phyloP scores from a whole-genome alignment of 2,797 vertebrate species.

The Miichthys miiuy region DNA sequence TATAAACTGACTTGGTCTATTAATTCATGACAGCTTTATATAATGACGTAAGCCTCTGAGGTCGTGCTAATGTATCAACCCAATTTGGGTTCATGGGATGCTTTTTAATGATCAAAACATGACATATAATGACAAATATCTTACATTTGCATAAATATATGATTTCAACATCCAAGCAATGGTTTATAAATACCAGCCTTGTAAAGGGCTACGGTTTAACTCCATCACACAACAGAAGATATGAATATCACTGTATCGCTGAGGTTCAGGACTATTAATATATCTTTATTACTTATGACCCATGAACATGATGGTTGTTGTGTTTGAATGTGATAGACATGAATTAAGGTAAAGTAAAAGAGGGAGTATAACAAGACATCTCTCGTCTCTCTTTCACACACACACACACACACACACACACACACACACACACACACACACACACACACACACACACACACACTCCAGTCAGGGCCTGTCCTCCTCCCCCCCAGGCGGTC shows the following conservation, averaged over 20 bases:
- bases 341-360: not conserved
- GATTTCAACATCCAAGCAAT: not conserved
- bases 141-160: not conserved
- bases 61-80: not conserved
- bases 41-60: not conserved
- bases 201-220: not conserved
- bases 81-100: not conserved
- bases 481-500: conserved; percentile 36
- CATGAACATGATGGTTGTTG: not conserved
- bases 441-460: conserved; percentile 4
- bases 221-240: not conserved
- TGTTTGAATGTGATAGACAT: not conserved
- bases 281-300: too few species aligned
- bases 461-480: conserved; percentile 76
- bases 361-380: not conserved
- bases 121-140: not conserved
- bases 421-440: too few species aligned
- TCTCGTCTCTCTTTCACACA: too few species aligned
- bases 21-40: too few species aligned
- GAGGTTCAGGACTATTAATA: not conserved
- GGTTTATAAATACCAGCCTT: not conserved
- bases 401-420: too few species aligned
- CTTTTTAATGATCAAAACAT: not conserved
- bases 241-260: not conserved
- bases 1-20: too few species aligned